phyloP scores from a whole-genome alignment of 2,797 vertebrate genomes.

The Meda fulgida region DNA sequence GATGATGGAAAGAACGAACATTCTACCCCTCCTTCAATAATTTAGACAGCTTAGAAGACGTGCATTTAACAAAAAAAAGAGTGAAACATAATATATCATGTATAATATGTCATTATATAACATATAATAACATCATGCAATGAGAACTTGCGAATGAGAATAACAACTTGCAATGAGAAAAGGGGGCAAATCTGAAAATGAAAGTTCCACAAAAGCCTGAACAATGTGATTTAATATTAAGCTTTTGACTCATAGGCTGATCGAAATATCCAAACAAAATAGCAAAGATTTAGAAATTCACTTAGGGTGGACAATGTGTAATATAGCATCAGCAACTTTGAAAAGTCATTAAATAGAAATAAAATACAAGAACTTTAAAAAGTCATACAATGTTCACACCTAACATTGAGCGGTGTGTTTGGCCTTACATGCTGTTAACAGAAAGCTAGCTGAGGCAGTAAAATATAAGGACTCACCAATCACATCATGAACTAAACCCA shows the following conservation, averaged over 20 bases:
- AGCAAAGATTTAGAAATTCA: slow-evolving; percentile 11
- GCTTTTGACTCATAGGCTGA: background rate
- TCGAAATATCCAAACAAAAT: background rate
- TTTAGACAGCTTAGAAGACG: slow-evolving; percentile 45
- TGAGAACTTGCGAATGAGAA: background rate
- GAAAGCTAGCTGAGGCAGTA: background rate
- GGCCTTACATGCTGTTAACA: background rate
- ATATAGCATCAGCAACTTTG: background rate
- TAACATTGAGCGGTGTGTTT: slow-evolving; percentile 1
- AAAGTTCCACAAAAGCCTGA: background rate
- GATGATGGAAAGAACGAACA: slow-evolving; percentile 39
- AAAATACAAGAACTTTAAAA: slow-evolving; percentile 6
- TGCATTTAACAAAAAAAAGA: slow-evolving; percentile 1
- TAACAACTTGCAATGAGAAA: slow-evolving; percentile 2
- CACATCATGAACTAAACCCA: background rate
- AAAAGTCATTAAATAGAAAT: slow-evolving; percentile 14
- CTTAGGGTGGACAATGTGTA: background rate
- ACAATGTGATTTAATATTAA: background rate
- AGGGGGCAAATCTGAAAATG: background rate
- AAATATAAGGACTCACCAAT: slow-evolving; percentile 5
- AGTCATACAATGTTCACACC: background rate
- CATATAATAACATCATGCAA: slow-evolving; percentile 6
- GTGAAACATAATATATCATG: slow-evolving; percentile 11
- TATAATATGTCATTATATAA: too few species aligned
- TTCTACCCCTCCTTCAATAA: slow-evolving; percentile 30